phyloP scores from a whole-genome alignment of 2,888 invertebrate genomes.

The Tipula lateralis region DNA sequence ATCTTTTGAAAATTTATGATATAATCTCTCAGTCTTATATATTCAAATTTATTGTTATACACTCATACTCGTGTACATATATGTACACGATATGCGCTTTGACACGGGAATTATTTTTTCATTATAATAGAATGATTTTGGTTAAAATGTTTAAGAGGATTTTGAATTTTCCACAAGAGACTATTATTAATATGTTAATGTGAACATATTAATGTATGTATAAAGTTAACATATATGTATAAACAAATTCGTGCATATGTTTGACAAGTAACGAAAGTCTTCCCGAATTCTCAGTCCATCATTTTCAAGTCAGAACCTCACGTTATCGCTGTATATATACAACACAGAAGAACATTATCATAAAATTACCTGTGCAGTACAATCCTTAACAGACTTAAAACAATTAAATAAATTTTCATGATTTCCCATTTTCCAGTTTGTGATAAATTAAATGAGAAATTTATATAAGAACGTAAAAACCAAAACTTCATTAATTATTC shows the following conservation, averaged over 20 bases:
- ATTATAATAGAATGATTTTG: not conserved
- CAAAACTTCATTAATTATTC: constrained; percentile 7
- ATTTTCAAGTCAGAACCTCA: not conserved
- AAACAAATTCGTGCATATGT: not conserved
- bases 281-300: not conserved
- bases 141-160: not conserved
- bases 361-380: not conserved
- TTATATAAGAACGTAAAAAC: not conserved
- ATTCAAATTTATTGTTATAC: not conserved
- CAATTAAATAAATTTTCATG: not conserved
- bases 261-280: too few species aligned
- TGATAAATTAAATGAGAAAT: not conserved
- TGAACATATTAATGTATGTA: not conserved
- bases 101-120: not conserved
- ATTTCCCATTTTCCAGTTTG: not conserved
- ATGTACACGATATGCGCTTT: not conserved
- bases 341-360: not conserved
- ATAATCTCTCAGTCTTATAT: not conserved
- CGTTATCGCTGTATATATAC: not conserved
- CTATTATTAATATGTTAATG: not conserved
- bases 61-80: too few species aligned
- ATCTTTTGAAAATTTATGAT: not conserved
- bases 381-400: not conserved
- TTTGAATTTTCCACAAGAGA: not conserved
- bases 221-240: not conserved